These are phyloP conservation scores for Contarinia nasturtii DNA, from an alignment of 1,140 invertebrate species.

Conservation along the genomic window DNA sequence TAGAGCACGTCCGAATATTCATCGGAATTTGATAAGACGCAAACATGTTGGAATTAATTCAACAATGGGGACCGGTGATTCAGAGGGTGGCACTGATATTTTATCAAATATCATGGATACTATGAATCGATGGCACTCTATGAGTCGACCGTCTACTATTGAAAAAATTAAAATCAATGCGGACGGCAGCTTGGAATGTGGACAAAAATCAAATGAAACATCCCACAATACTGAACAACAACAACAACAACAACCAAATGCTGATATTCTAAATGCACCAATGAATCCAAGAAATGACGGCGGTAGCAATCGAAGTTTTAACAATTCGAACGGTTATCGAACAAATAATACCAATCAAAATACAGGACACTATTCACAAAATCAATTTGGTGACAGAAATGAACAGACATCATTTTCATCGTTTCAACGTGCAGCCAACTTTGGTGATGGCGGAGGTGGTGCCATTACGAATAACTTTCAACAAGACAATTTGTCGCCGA, in stretches of 20 bases:
- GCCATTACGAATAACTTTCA: slow-evolving; percentile 2
- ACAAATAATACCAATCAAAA: not conserved
- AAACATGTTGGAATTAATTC: slow-evolving; percentile 6
- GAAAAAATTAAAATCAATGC: slow-evolving; percentile 34
- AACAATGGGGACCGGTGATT: slow-evolving; percentile 1
- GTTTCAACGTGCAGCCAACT: slow-evolving; percentile 17
- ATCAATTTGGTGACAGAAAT: slow-evolving; percentile 13
- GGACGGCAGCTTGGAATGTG: slow-evolving; percentile 34
- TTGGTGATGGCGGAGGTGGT: slow-evolving; percentile 18
- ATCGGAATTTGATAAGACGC: slow-evolving; percentile 13
- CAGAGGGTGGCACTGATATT: slow-evolving; percentile 28
- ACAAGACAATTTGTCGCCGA: slow-evolving; percentile 1
- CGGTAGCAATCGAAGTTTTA: slow-evolving; percentile 23
- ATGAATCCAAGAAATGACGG: slow-evolving; percentile 31
- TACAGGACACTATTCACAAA: slow-evolving; percentile 9
- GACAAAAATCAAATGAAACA: slow-evolving; percentile 13
- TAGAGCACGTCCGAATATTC: not conserved
- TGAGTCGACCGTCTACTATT: slow-evolving; percentile 13
- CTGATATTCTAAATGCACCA: slow-evolving; percentile 30
- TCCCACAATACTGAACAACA: slow-evolving; percentile 11
- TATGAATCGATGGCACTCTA: slow-evolving; percentile 51
- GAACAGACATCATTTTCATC: slow-evolving; percentile 15
- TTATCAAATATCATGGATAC: slow-evolving; percentile 52
- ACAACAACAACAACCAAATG: slow-evolving; percentile 14
- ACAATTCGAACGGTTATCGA: slow-evolving; percentile 6